Evolutionary conservation across 2,888 invertebrate genomes (phyloP).

Genomic region (Melipona bicolor): DNA sequence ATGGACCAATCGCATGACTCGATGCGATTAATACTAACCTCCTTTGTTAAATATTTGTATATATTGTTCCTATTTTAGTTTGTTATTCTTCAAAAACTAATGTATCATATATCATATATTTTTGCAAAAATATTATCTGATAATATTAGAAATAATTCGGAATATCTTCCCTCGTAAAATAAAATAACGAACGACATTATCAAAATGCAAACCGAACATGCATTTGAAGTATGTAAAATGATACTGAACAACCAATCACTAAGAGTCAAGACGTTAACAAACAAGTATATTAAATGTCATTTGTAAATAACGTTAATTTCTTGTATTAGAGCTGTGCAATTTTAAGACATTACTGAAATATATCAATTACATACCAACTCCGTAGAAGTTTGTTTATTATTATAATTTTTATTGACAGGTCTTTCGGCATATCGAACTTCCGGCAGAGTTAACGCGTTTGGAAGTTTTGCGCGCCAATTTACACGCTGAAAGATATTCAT

Average conservation of each 20-base stretch:
- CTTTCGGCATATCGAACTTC: conserved; percentile 91
- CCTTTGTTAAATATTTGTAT: conserved; percentile 36
- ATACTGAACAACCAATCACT: background rate
- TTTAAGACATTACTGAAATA: background rate
- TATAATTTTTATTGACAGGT: conserved; percentile 85
- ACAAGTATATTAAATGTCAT: background rate
- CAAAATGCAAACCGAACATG: conserved; percentile 3
- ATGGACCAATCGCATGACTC: conserved; percentile 47
- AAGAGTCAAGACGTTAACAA: conserved; percentile 25
- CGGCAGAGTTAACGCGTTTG: conserved; percentile 90
- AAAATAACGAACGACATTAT: conserved; percentile 25
- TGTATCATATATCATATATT: background rate
- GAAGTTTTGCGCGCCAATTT: conserved; percentile 84
- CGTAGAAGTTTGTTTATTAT: background rate
- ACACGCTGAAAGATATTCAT: conserved; percentile 86
- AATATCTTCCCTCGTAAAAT: background rate
- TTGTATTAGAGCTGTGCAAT: background rate
- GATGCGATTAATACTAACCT: conserved; percentile 36
- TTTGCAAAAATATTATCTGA: background rate
- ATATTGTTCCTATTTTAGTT: conserved; percentile 9
- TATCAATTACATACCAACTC: background rate
- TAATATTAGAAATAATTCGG: background rate
- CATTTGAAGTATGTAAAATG: background rate
- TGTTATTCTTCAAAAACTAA: background rate
- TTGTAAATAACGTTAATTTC: background rate